A percentile compares a stretch with the other conserved stretches of the same genome.
phyloP scores from a whole-genome alignment of 2,888 invertebrate species.

The Mesorhabditis sp. region DNA sequence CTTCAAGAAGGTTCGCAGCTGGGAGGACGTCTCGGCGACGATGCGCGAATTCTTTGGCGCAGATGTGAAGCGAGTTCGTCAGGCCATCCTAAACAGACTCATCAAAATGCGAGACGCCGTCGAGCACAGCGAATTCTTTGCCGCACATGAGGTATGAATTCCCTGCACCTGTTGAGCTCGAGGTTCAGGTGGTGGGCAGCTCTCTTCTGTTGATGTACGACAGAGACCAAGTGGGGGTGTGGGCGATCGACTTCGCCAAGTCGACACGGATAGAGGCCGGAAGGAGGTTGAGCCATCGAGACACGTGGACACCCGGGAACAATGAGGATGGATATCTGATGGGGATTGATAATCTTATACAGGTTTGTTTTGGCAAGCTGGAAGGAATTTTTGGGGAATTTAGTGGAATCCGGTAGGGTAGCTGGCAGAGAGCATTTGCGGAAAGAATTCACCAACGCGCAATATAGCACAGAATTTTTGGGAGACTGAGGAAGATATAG shows the following conservation, averaged over 20 bases:
- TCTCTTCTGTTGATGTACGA: conserved; percentile 91
- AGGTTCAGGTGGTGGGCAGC: conserved; percentile 81
- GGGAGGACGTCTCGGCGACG: conserved; percentile 65
- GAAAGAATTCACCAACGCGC: too few relatives aligned
- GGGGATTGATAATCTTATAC: conserved; percentile 85
- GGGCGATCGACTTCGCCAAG: conserved; percentile 96
- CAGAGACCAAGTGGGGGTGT: conserved; percentile 79
- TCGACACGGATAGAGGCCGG: conserved; percentile 71
- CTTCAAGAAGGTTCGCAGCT: conserved; percentile 79
- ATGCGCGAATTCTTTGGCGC: conserved; percentile 46
- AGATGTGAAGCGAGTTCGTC: conserved; percentile 61
- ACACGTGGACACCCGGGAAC: conserved; percentile 84
- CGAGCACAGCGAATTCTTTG: conserved; percentile 83
- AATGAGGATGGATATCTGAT: conserved; percentile 90
- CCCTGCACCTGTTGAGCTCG: too few relatives aligned
- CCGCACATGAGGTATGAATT: conserved; percentile 78
- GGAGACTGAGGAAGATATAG: too few relatives aligned
- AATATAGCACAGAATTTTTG: too few relatives aligned
- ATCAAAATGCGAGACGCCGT: conserved; percentile 75
- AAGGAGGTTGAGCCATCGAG: conserved; percentile 71
- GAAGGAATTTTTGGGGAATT: background rate
- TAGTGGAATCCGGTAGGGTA: background rate
- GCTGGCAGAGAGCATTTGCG: too few relatives aligned
- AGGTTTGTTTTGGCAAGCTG: conserved; percentile 17
- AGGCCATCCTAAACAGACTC: conserved; percentile 72